Conservation (phyloP, 2,113 vertebrate genomes). For the Nothocercus nigrocapillus region DNA sequence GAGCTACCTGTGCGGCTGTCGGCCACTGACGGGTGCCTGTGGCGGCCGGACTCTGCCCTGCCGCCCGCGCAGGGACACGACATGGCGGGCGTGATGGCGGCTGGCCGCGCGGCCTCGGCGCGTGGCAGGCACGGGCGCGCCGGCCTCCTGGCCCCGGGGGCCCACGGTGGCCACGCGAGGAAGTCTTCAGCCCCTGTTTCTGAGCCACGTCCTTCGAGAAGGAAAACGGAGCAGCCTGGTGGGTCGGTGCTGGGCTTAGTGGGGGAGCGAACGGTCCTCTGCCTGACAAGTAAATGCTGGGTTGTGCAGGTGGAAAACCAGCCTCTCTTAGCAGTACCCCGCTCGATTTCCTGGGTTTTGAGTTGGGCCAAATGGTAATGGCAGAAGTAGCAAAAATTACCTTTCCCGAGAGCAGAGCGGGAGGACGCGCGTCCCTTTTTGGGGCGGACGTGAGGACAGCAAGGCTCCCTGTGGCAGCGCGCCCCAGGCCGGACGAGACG, state of each 20-base stretch:
- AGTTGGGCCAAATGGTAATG: neutral
- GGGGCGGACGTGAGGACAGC: neutral
- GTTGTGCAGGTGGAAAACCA: rapidly evolving
- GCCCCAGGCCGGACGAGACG: neutral
- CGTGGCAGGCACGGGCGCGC: no score
- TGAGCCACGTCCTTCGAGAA: neutral
- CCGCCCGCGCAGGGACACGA: neutral
- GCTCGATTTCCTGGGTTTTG: neutral
- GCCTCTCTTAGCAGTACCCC: neutral
- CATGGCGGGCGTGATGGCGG: neutral
- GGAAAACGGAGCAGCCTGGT: neutral
- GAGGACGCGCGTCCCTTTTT: neutral
- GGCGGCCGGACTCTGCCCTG: neutral
- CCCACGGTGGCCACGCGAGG: neutral
- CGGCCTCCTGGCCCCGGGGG: neutral
- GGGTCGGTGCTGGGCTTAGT: no score
- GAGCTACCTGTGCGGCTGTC: neutral
- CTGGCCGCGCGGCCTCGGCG: neutral
- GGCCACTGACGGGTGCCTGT: neutral
- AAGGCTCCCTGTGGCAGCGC: neutral
- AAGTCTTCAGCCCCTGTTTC: neutral
- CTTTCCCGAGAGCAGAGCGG: neutral
- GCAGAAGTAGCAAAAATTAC: neutral
- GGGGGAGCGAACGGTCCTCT: neutral
- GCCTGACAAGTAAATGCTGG: neutral